Conservation (phyloP, 2,888 invertebrate genomes). For the Lamellibrachia columna region DNA sequence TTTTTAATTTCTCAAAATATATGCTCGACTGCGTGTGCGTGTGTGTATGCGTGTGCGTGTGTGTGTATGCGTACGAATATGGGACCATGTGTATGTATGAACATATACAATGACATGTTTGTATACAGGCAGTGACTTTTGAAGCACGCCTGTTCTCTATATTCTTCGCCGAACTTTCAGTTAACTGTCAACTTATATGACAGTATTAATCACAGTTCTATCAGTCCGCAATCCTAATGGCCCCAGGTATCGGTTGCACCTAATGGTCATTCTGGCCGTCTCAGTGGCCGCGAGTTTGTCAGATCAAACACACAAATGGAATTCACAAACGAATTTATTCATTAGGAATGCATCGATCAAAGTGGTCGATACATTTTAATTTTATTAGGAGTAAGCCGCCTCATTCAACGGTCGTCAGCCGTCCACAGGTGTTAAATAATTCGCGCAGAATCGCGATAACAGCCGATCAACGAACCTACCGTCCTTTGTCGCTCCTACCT, state of each 20-base stretch:
- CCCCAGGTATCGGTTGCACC: neutral
- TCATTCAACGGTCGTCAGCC: neutral
- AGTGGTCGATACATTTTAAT: neutral
- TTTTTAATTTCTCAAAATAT: too few relatives aligned
- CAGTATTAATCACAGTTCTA: neutral
- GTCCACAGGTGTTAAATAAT: slow-evolving; percentile 16
- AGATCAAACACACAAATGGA: slow-evolving; percentile 5
- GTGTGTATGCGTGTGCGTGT: too few relatives aligned
- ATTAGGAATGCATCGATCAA: neutral
- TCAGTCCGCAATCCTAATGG: neutral
- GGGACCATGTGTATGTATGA: too few relatives aligned
- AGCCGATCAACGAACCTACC: neutral
- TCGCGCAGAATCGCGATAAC: neutral
- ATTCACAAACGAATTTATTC: neutral
- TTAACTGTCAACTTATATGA: slow-evolving; percentile 1
- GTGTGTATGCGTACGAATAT: too few relatives aligned
- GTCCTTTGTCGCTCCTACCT: neutral
- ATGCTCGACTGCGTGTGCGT: too few relatives aligned
- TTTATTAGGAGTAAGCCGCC: neutral
- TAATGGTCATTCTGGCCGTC: neutral
- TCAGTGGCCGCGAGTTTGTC: neutral
- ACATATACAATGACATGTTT: neutral
- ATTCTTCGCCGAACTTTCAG: neutral
- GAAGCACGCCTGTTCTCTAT: neutral
- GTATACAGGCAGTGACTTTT: neutral